Percentiles rank a stretch among this genome's conserved stretches.
Conservation (phyloP, 2,797 vertebrate species). For the Aldrovandia affinis region DNA sequence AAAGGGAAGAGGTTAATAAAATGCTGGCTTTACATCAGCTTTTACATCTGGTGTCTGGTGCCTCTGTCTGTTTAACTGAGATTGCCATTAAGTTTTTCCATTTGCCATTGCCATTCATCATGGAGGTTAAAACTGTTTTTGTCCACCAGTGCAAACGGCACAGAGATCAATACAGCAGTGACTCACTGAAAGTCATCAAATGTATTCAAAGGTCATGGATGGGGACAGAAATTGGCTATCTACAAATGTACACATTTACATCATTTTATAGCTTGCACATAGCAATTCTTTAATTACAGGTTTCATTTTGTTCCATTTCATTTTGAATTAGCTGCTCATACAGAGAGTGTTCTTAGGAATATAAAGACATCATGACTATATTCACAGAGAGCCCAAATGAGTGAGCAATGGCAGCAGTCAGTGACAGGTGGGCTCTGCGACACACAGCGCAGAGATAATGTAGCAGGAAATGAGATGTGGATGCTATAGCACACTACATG, state of each 20-base stretch:
- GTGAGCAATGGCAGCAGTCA: too few relatives aligned
- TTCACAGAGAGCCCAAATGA: neutral
- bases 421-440: too few relatives aligned
- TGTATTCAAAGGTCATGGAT: conserved; percentile 6
- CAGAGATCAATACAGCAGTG: conserved; percentile 3
- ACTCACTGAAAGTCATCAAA: neutral
- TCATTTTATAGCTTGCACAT: neutral
- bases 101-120: too few relatives aligned
- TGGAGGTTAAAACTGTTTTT: neutral
- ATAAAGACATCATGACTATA: too few relatives aligned
- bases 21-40: neutral
- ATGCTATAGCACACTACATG: too few relatives aligned
- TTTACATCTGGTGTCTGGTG: neutral
- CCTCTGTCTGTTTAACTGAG: neutral
- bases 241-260: too few relatives aligned
- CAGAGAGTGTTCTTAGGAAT: neutral
- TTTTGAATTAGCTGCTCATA: neutral
- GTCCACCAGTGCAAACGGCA: neutral
- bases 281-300: neutral
- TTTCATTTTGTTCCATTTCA: neutral
- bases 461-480: too few relatives aligned
- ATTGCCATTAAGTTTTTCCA: neutral
- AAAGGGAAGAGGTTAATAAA: neutral
- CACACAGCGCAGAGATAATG: too few relatives aligned
- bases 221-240: neutral